Base-by-base conservation (phyloP, 2,888 invertebrate species). In the Cheilosia impressa region DNA sequence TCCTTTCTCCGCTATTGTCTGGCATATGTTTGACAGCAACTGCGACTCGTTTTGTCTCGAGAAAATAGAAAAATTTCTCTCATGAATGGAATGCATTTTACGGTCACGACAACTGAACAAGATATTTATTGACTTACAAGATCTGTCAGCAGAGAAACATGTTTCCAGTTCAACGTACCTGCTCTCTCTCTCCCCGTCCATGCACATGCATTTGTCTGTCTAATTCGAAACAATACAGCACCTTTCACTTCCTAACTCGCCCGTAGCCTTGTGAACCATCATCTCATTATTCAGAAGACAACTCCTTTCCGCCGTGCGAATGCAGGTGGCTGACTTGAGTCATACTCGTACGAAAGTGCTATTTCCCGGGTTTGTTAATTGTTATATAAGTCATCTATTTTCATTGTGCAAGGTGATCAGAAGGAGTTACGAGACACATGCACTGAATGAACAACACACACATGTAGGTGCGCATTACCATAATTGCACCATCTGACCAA, bases 331-430 rank as follows among this genome's bases (percentile, higher is more conserved):
- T 63, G 34, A 10, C 34, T 63, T 63, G 24, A 38, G 47, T 53
- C 53, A 73, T 27, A 6, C 62, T 52, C 19, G 13, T 41, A 31
- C n/a, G 3, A n/a, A n/a, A 17, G 31, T 19, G 9, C 47, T 38
- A 78, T 73, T 72, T 82, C 47, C 24, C 41, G 62, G 27, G 38
- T 19, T 27, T 84, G 17, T 47, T 17, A 84, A 17, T 27, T 84
- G 17, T 47, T 17, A 84, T 75, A 75, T 71, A 84, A 84, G 69
- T 19, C 62, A 68, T 83, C 60, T 34, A 53, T 57, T 72, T 47
- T 73, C 66, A 83, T 78, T 83, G 82, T 83, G 79, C 79, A 78
- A 73, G 82, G 82, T 83, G 83, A 83, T 83, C 82, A 71, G 69
- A 50, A 76, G 63, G 17, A 80, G 63, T 62, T 75, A 57, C 60